These are phyloP conservation scores for Strigamia crassipes DNA, from an alignment of 2,888 invertebrate genomes.

Conservation along the genomic window DNA sequence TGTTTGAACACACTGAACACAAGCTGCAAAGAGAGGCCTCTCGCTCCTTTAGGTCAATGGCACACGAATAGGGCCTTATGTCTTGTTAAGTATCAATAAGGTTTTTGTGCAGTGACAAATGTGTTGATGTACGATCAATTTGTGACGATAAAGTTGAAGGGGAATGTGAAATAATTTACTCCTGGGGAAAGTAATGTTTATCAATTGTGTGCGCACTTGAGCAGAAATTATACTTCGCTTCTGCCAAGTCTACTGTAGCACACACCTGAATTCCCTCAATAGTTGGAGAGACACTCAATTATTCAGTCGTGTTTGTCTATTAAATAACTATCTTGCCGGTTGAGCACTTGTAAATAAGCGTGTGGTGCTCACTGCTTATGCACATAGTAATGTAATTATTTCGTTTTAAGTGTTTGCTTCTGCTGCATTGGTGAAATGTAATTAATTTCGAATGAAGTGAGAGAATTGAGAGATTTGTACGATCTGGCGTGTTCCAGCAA, in stretches of 20 bases:
- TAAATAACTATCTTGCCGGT: background rate
- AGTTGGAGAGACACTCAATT: background rate
- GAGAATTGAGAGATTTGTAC: background rate
- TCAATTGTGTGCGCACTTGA: background rate
- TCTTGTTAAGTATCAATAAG: background rate
- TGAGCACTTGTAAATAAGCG: background rate
- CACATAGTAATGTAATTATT: background rate
- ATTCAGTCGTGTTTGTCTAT: background rate
- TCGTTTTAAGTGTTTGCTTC: background rate
- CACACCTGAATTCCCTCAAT: background rate
- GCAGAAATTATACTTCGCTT: conserved; percentile 10
- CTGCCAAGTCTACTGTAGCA: background rate
- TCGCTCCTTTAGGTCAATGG: background rate
- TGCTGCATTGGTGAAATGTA: background rate
- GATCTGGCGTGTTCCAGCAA: background rate
- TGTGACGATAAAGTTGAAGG: conserved; percentile 10
- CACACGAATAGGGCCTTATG: background rate
- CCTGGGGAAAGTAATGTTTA: background rate
- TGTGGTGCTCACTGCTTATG: background rate
- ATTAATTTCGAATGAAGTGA: background rate
- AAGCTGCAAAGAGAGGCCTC: background rate
- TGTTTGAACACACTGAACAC: background rate
- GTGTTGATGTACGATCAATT: conserved; percentile 10
- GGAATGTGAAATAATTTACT: background rate
- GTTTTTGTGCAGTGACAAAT: conserved; percentile 8